These are phyloP conservation scores for Smutsia temminckii DNA, from an alignment of 2,797 vertebrate genomes.

Conservation along the genomic window DNA sequence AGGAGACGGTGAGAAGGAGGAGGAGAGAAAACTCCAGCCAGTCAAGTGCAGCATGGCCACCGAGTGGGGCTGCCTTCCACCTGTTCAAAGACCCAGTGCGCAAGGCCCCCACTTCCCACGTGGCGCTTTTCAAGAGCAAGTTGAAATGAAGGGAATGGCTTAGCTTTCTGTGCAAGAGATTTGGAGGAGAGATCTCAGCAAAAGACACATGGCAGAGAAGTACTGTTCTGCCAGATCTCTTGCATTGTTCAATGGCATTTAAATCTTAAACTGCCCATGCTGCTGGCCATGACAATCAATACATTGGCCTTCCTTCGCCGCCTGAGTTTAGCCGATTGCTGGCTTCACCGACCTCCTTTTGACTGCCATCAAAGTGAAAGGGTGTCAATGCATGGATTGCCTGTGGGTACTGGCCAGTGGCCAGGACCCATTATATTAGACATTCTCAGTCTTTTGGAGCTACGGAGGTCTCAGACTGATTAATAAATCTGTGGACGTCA, in stretches of 20 bases:
- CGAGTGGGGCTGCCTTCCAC: not conserved
- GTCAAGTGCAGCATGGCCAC: accelerated
- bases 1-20: too few species aligned
- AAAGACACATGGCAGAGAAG: not conserved
- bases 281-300: accelerated
- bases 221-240: not conserved
- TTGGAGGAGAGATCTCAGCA: not conserved
- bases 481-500: not conserved
- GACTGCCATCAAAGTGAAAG: not conserved
- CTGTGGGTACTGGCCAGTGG: not conserved
- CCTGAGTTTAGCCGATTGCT: not conserved
- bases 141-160: not conserved
- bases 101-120: accelerated
- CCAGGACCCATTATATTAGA: not conserved
- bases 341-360: too few species aligned
- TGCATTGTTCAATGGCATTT: not conserved
- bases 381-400: not conserved
- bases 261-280: too few species aligned
- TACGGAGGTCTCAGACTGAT: not conserved
- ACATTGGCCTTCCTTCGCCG: not conserved
- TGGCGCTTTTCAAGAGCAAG: accelerated
- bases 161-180: not conserved
- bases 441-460: not conserved
- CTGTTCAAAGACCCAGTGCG: accelerated
- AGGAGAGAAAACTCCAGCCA: accelerated